Base-by-base conservation (phyloP, 1,140 invertebrate species). In the Ceratina japonica region DNA sequence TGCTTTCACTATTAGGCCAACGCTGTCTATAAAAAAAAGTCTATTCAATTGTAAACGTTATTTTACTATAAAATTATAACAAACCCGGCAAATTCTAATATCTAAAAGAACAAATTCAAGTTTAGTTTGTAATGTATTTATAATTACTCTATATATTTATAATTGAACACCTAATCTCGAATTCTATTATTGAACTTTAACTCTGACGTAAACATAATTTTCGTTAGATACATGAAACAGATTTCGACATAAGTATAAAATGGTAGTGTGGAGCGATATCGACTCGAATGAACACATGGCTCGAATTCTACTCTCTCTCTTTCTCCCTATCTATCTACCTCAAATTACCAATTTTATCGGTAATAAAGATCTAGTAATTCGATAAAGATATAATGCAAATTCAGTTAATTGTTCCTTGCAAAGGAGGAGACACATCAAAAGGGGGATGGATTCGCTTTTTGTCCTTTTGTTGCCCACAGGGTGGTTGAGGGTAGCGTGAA, bases 381-480 rank as follows among this genome's bases (percentile, higher is more conserved):
- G 91, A 92, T 92, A 91, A 89, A 92, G 90, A 91, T 91, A 89
- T 90, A 92, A 92, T 92, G 91, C 91, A 92, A 92, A 92, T 92
- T 91, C 83, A 84, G 88, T 91, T 92, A 92, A 92, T 92, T 92
- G 91, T 92, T 92, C 91, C 86, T 87, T 74, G 80, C 77, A 70
- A 79, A 81, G 87, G 81, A 89, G 83, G 80, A 77, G 81, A 70
- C 65, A 84, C 70, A 72, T 59, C 69, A 75, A 77, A 76, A 70
- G 68, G 79, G 83, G 52, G 24, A 74, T 59, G 61, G 68, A 12
- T 69, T 56, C 77, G 59, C 75, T 83, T 80, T 84, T 86, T 87
- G 83, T 84, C 79, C 81, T 88, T 89, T 89, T 83, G 77, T 87
- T 75, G 27, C 65, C 75, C 63, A 66, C 63, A 59, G 79, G 78